Evolutionary conservation across 2,113 vertebrate genomes (phyloP), one percentile per base, ranked within the genome.

Genomic region (Actenoides lindsayi): DNA sequence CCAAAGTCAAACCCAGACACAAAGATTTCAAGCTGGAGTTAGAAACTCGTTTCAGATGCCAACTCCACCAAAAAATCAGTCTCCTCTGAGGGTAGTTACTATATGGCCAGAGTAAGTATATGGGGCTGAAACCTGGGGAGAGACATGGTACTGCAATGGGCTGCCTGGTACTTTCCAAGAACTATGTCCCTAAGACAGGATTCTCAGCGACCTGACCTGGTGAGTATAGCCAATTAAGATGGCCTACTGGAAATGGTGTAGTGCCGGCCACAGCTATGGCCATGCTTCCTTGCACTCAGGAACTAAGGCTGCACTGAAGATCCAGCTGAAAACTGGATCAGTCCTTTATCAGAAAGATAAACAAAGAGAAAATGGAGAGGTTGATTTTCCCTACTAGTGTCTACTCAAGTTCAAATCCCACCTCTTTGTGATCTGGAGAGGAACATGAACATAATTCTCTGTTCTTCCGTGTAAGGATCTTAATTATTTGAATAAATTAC

Each of bases 221-320:
- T 59, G 56, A 60, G 44, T 7, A 6, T 12, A 4, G n/a, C 13
- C 44, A 15, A 25, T 30, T 42, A 41, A 46, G 14, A 31, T n/a
- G 39, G 27, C 7, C 57, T 48, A 14, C 23, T 44, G 20, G 23
- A 77, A 62, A 56, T 42, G 5, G 23, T 30, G 64, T 48, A 27
- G 16, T 65, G 69, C 10, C 0, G 0, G 60, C 54, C 73, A 48
- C 31, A 69, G 41, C 62, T 56, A 44, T 0, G 1, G 33, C 8
- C 15, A 7, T 25, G 14, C 19, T 42, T 76, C 42, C 21, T 75
- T 65, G 8, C 30, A 19, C 41, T 81, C 33, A 20, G 28, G 46
- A 73, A 25, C 53, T 57, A 35, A 77, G 25, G 9, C n/a, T 46
- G 71, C 31, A 21, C 59, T 73, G 70, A 85, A 77, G 18, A 81